Evolutionary conservation across 2,888 invertebrate genomes (phyloP).

Genomic region (Sarcophaga rosellei): DNA sequence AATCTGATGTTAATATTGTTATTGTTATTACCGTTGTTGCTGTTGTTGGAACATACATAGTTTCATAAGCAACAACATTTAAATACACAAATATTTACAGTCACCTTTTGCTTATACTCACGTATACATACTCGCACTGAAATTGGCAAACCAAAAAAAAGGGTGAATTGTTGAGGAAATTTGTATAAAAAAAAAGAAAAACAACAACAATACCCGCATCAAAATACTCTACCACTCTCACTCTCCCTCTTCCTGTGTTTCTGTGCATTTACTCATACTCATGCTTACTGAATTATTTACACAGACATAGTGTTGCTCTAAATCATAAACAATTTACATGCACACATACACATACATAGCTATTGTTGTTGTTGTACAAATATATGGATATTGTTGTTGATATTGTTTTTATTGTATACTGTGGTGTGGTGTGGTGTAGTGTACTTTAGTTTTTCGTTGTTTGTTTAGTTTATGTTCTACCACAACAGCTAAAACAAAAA

Average conservation of each 20-base stretch:
- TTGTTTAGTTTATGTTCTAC: neutral
- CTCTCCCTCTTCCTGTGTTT: too few relatives aligned
- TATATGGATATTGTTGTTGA: conserved; percentile 26
- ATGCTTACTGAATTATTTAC: too few relatives aligned
- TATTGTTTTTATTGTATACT: neutral
- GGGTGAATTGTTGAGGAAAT: too few relatives aligned
- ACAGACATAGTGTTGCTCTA: neutral
- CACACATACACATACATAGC: neutral
- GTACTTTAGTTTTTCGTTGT: neutral
- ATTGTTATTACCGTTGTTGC: too few relatives aligned
- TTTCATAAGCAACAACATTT: neutral
- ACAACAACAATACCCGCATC: too few relatives aligned
- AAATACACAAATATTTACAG: conserved; percentile 1
- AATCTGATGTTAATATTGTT: too few relatives aligned
- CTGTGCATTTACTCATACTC: too few relatives aligned
- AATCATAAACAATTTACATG: conserved; percentile 13
- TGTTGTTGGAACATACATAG: conserved; percentile 2
- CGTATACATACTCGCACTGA: neutral
- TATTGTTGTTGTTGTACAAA: conserved; percentile 22
- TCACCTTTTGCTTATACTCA: neutral
- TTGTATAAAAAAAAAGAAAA: too few relatives aligned
- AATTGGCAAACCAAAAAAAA: conserved; percentile 20
- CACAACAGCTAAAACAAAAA: neutral
- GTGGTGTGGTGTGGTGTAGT: neutral
- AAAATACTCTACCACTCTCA: too few relatives aligned